Evolutionary conservation across 2,113 vertebrate genomes (phyloP).

Genomic region (Plestiodon gilberti): DNA sequence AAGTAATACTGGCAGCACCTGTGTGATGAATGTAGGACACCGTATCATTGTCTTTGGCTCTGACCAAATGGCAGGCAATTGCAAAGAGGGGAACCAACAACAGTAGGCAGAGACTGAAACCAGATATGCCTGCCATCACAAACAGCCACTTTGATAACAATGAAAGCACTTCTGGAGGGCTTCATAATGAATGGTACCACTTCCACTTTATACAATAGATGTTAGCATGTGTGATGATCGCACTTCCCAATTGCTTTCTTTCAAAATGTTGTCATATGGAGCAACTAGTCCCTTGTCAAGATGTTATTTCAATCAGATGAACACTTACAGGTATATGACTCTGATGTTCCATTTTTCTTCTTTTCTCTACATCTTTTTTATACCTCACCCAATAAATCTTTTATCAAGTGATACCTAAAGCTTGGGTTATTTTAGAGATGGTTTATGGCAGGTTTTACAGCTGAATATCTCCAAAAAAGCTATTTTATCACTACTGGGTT

Average conservation of each 20-base stretch:
- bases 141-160: neutral
- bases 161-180: neutral
- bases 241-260: neutral
- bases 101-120: neutral
- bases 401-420: conserved; percentile 62
- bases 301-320: conserved; percentile 48
- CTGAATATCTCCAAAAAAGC: conserved; percentile 54
- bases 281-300: conserved; percentile 35
- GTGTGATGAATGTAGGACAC: neutral
- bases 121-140: neutral
- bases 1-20: neutral
- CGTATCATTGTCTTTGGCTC: neutral
- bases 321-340: conserved; percentile 47
- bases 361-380: conserved; percentile 52
- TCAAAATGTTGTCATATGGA: neutral
- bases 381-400: conserved; percentile 71
- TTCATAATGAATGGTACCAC: neutral
- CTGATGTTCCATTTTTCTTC: conserved; percentile 61
- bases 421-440: conserved; percentile 61
- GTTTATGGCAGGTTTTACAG: conserved; percentile 54
- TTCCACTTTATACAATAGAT: conserved; percentile 10
- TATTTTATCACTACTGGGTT: conserved; percentile 52
- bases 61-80: neutral
- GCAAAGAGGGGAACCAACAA: no score
- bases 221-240: neutral